phyloP scores from a whole-genome alignment of 2,888 invertebrate genomes.

The Miltochrista miniata region DNA sequence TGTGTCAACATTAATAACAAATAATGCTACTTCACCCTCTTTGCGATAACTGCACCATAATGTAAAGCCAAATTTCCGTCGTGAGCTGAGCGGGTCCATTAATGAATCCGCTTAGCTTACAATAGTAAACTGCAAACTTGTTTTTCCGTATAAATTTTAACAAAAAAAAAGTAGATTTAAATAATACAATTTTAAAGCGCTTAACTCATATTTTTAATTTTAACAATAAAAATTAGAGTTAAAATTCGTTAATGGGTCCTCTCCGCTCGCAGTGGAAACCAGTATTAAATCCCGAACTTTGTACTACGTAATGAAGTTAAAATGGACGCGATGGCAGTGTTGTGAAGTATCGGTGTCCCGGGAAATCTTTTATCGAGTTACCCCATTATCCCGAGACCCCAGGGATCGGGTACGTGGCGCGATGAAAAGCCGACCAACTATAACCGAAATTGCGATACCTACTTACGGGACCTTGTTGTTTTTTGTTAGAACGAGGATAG shows the following conservation, averaged over 20 bases:
- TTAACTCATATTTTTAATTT: too few species aligned
- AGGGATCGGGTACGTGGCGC: slow-evolving; percentile 30
- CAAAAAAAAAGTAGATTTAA: too few species aligned
- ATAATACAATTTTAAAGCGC: too few species aligned
- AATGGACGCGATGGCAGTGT: slow-evolving; percentile 41
- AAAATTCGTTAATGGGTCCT: too few species aligned
- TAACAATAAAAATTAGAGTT: too few species aligned
- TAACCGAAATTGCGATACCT: slow-evolving; percentile 29
- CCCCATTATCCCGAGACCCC: slow-evolving; percentile 57
- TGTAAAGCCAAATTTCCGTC: slow-evolving; percentile 39
- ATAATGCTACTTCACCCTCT: slow-evolving; percentile 11
- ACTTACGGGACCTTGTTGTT: slow-evolving; percentile 21
- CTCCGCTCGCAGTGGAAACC: too few species aligned
- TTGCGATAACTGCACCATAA: slow-evolving; percentile 41
- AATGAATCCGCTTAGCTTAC: too few species aligned
- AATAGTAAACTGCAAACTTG: too few species aligned
- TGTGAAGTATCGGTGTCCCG: slow-evolving; percentile 60
- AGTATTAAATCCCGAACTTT: slow-evolving; percentile 30
- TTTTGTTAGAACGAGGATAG: slow-evolving; percentile 7
- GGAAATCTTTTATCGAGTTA: slow-evolving; percentile 81
- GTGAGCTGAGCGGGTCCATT: too few species aligned
- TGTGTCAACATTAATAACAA: slow-evolving; percentile 7
- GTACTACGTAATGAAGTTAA: slow-evolving; percentile 44
- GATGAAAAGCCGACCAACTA: slow-evolving; percentile 32
- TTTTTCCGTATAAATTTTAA: too few species aligned